Evolutionary conservation across 2,113 vertebrate species (phyloP).

Genomic region (Probosciger aterrimus): DNA sequence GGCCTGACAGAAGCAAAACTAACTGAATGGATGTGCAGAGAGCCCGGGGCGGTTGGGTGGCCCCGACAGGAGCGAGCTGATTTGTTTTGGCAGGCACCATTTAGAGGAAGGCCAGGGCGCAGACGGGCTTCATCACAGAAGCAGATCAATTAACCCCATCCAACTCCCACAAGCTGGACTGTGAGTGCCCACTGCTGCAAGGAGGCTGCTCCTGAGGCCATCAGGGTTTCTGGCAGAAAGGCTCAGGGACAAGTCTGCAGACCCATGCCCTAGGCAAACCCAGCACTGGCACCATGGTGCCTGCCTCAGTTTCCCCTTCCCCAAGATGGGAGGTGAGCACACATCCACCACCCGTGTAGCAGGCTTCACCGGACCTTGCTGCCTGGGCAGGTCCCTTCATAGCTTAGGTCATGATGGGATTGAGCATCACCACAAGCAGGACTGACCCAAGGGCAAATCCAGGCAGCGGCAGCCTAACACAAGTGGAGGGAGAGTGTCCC

Average conservation of each 20-base stretch:
- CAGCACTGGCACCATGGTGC: neutral
- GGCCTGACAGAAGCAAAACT: conserved; percentile 3
- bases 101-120: conserved; percentile 35
- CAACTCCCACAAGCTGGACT: neutral
- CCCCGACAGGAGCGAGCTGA: conserved; percentile 22
- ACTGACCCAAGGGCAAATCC: neutral
- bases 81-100: conserved; percentile 45
- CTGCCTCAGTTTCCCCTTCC: neutral
- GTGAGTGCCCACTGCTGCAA: neutral
- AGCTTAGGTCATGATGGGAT: neutral
- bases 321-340: neutral
- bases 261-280: rapidly evolving
- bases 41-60: neutral
- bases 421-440: neutral
- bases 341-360: neutral
- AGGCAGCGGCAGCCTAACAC: neutral
- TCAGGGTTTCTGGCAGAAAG: neutral
- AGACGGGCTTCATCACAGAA: conserved; percentile 26
- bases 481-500: rapidly evolving
- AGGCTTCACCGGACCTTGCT: neutral
- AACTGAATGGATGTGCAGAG: conserved; percentile 3
- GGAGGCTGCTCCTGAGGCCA: neutral
- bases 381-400: neutral
- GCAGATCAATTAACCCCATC: conserved; percentile 58
- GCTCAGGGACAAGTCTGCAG: rapidly evolving